Evolutionary conservation across 2,888 invertebrate genomes (phyloP), one percentile per base, ranked within the genome.

Genomic region (Latrodectus elegans): DNA sequence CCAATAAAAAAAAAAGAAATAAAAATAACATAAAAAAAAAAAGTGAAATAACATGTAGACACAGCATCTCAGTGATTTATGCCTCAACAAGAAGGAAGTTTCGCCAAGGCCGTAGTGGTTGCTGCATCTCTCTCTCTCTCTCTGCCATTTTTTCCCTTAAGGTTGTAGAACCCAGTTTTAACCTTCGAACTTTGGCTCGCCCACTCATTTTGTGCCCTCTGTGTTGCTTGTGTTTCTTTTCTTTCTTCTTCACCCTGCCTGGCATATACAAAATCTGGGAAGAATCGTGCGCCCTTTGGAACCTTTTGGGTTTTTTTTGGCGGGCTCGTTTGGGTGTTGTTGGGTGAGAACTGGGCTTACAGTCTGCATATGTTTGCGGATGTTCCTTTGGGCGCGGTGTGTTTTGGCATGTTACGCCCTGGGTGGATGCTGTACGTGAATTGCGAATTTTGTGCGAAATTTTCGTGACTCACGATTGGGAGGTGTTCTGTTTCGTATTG

Each of bases 121-220:
- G 67, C 77, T 70, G 38, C 74, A 65, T 73, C 22, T 22, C 38
- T 76, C 38, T 65, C 68, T 70, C 26, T 55, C 71, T 76, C 38
- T 65, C 68, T 68, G 22, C 17, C 53, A 52, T 78, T 26, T 78
- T 73, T 73, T 73, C 17, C 76, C n/a, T 72, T 81, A 70, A 77
- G 86, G 86, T 86, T 86, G 81, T 86, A 81, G 86, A 86, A 60
- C 60, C 86, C 86, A 77, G 86, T 81, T 22, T 76, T 72, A 76
- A 86, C 86, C 86, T 86, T 86, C 86, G 86, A 86, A 86, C 86
- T 86, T 86, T 81, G 67, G 78, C 65, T 81, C 86, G 81, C 86
- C 86, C 86, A 86, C 86, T 81, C 86, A 77, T 67, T 72, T 74
- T 80, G 49, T 67, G 55, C 26, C 78, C 51, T 49, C 52, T 72